Evolutionary conservation across 2,113 vertebrate species (phyloP).

Genomic region (Gnathonemus longibarbis): DNA sequence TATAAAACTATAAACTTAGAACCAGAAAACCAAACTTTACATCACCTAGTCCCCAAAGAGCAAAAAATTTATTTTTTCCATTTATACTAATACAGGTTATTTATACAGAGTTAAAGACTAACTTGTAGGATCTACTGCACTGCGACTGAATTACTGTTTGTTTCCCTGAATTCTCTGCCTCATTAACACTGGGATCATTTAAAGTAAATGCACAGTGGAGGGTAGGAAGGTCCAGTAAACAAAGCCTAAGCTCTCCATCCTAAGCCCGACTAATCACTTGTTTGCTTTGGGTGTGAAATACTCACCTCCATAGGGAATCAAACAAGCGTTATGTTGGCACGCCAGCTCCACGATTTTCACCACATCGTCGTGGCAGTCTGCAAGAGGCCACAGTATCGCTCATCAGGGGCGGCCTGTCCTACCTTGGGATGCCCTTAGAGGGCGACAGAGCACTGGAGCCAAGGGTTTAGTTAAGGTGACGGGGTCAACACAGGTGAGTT

Average conservation of each 20-base stretch:
- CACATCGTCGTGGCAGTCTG: conserved; percentile 89
- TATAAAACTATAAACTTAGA: not conserved
- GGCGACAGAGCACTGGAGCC: not conserved
- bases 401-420: not conserved
- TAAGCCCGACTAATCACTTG: not conserved
- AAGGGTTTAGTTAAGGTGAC: not conserved
- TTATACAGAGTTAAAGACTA: not conserved
- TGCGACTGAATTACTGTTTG: not conserved
- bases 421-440: not conserved
- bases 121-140: not conserved
- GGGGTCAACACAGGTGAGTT: not conserved
- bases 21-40: not conserved
- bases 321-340: conserved; percentile 87
- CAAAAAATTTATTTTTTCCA: not conserved
- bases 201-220: not conserved
- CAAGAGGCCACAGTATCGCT: conserved; percentile 29
- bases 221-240: not conserved
- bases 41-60: not conserved
- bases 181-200: not conserved
- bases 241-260: not conserved
- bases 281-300: conserved; percentile 23
- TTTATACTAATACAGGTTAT: not conserved
- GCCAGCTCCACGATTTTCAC: conserved; percentile 92
- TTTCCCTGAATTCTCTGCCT: not conserved
- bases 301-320: conserved; percentile 96